Evolutionary conservation across 2,113 vertebrate species (phyloP).

Genomic region (Scomber colias): DNA sequence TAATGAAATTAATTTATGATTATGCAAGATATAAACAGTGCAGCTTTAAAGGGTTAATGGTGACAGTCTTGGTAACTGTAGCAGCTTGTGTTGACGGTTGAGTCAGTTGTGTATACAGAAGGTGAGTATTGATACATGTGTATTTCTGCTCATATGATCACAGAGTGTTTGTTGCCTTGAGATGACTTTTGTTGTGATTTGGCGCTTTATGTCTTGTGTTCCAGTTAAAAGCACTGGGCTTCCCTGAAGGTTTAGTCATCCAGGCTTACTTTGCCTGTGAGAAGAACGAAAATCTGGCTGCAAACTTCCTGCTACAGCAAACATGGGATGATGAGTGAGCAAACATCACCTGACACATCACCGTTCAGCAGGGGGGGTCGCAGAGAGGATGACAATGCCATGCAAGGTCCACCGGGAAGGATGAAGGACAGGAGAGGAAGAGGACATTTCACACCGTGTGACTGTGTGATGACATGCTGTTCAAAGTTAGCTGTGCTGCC

Average conservation of each 20-base stretch:
- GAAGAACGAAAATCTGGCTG: slow-evolving; percentile 87
- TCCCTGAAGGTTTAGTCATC: slow-evolving; percentile 86
- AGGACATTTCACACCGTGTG: slow-evolving; percentile 15
- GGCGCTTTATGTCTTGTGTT: slow-evolving; percentile 50
- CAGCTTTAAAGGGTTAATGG: not conserved
- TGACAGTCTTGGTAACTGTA: not conserved
- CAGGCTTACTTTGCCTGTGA: slow-evolving; percentile 88
- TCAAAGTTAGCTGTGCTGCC: slow-evolving; percentile 50
- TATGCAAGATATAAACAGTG: too few species aligned
- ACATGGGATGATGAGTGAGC: slow-evolving; percentile 86
- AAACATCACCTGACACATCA: not conserved
- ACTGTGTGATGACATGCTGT: slow-evolving; percentile 45
- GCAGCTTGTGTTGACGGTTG: too few species aligned
- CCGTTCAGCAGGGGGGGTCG: slow-evolving; percentile 9
- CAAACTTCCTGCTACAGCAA: slow-evolving; percentile 87
- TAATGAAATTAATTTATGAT: not conserved
- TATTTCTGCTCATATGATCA: too few species aligned
- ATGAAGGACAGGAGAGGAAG: slow-evolving; percentile 1
- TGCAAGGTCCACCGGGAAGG: slow-evolving; percentile 27
- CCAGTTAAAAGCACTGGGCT: slow-evolving; percentile 87
- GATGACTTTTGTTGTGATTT: too few species aligned
- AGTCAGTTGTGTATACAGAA: too few species aligned
- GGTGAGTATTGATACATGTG: too few species aligned
- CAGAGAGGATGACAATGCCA: slow-evolving; percentile 27
- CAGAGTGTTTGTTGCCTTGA: too few species aligned